Evolutionary conservation across 1,140 invertebrate genomes (phyloP), one percentile per base, ranked within the genome.

Genomic region (Brachionus calyciflorus): DNA sequence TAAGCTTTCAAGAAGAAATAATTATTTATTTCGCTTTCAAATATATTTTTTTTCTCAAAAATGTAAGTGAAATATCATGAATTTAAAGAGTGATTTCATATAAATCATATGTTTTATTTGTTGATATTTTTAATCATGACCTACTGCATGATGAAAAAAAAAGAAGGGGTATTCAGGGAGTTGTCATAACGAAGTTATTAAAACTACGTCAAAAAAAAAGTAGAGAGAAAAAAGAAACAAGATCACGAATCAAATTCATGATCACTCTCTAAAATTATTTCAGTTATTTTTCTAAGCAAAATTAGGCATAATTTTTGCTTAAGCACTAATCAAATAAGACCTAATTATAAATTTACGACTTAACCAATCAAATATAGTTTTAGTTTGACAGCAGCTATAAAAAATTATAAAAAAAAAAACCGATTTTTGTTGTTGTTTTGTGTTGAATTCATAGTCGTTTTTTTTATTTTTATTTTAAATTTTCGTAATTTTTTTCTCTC

Each of bases 341-440:
- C 60, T 65, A 65, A 65, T 65, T 65, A 65, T 41, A 65, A 65
- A 44, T 44, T 65, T n/a, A 24, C 19, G 19, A 21, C 44, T 41
- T 21, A 65, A 41, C 60, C 60, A 65, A 65, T 65, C 41, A 41
- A 41, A 65, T 44, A 44, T 65, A 3, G 19, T 14, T 41, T 44
- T 24, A 44, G 60, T 65, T 65, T 65, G 60, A 65, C 60, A 65
- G 60, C 37, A 65, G 60, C 37, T 65, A 65, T 65, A 65, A 65
- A 65, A 65, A 44, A 65, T 65, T 24, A 19, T n/a, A n/a, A n/a
- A 46, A 7, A 17, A 46, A 46, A 46, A 14, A 14, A 14, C 44
- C 9, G 44, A 17, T 14, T 7, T 46, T 46, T 10, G 19, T 24
- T 44, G 28, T 26, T 4, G 26, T 65, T 63, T 63, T 37, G 24